Percentiles rank a stretch among this genome's conserved stretches.
phyloP scores from a whole-genome alignment of 2,797 vertebrate species.

The Apodemus agrarius region DNA sequence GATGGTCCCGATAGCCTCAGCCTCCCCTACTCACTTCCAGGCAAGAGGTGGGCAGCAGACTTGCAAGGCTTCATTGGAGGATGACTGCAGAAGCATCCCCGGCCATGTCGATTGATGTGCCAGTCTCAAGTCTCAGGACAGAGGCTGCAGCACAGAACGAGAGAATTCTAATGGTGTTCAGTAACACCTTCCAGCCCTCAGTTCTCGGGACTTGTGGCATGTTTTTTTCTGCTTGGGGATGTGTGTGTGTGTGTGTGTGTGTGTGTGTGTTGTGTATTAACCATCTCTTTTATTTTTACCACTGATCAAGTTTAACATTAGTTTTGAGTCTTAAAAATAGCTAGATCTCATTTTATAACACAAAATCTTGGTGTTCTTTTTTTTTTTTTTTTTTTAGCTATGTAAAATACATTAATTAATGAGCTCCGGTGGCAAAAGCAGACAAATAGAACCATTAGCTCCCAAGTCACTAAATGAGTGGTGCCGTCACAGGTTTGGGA shows the following conservation, averaged over 20 bases:
- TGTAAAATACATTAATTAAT: neutral
- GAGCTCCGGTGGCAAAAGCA: neutral
- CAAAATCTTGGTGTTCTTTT: neutral
- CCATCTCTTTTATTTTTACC: neutral
- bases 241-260: neutral
- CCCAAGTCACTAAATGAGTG: neutral
- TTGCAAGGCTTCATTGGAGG: slow-evolving; percentile 1
- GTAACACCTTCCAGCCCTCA: neutral
- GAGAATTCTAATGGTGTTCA: neutral
- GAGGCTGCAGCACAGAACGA: neutral
- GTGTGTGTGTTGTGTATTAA: neutral
- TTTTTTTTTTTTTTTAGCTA: neutral
- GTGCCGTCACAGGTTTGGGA: neutral
- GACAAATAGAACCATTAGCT: neutral
- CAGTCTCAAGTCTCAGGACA: neutral
- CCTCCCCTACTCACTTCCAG: neutral
- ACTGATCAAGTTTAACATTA: neutral
- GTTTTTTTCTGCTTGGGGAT: neutral
- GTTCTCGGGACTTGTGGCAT: neutral
- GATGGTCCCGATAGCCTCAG: neutral
- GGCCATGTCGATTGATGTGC: slow-evolving; percentile 14
- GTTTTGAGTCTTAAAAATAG: neutral
- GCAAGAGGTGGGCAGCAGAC: no score
- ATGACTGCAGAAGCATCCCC: slow-evolving; percentile 36
- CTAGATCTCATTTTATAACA: neutral